Evolutionary conservation across 2,888 invertebrate genomes (phyloP).

Genomic region (Epiperipatus broadwayi): DNA sequence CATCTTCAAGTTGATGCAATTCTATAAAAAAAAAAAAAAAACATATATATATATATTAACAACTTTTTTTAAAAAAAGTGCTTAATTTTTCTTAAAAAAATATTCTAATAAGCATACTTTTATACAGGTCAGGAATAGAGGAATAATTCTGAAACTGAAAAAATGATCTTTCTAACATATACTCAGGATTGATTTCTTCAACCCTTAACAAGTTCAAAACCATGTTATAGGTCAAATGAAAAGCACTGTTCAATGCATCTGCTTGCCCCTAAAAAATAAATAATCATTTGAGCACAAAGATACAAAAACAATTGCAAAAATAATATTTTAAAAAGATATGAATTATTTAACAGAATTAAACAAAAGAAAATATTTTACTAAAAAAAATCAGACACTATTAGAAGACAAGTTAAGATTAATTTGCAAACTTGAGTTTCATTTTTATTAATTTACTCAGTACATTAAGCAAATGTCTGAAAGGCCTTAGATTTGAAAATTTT

Average conservation of each 20-base stretch:
- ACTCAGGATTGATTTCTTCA: constrained; percentile 98
- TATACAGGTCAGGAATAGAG: constrained; percentile 66
- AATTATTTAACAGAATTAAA: no score
- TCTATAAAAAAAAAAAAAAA: constrained; percentile 31
- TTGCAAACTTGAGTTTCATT: no score
- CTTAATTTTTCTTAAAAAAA: constrained; percentile 6
- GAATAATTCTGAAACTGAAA: constrained; percentile 98
- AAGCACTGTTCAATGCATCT: constrained; percentile 94
- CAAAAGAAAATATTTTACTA: constrained; percentile 11
- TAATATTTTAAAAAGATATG: no score
- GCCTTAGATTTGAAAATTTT: no score
- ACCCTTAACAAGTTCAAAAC: constrained; percentile 84
- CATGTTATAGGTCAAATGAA: constrained; percentile 99
- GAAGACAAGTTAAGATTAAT: no score
- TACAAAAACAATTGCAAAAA: no score
- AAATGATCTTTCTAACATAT: constrained; percentile 93
- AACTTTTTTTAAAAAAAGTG: constrained; percentile 12
- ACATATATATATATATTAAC: not conserved
- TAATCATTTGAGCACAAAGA: no score
- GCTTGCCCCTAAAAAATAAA: constrained; percentile 76
- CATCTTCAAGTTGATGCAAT: constrained; percentile 43
- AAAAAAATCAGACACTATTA: no score
- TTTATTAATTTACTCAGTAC: no score
- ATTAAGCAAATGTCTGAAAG: no score
- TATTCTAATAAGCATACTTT: constrained; percentile 40